Evolutionary conservation across 2,888 invertebrate genomes (phyloP).

Genomic region (Penaeus monodon): DNA sequence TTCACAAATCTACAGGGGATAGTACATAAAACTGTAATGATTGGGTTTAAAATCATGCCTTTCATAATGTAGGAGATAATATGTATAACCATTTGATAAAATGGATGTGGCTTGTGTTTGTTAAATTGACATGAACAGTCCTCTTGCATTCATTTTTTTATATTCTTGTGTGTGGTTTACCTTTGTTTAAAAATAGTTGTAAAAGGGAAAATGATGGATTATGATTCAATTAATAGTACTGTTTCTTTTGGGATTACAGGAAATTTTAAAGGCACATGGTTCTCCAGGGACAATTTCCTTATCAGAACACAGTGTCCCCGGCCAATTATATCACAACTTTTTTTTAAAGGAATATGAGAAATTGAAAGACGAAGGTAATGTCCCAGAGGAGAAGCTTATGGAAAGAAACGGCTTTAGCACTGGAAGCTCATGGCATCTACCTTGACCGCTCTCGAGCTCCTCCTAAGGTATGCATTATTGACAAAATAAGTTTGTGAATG

Average conservation of each 20-base stretch:
- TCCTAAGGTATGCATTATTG: slow-evolving; percentile 32
- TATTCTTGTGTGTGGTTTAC: no score
- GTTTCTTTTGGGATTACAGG: slow-evolving; percentile 34
- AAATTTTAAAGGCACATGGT: slow-evolving; percentile 58
- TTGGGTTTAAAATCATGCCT: no score
- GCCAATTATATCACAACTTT: slow-evolving; percentile 45
- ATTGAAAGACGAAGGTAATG: slow-evolving; percentile 27
- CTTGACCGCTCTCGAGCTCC: slow-evolving; percentile 44
- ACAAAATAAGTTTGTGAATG: background rate
- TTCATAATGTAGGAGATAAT: no score
- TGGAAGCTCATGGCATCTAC: slow-evolving; percentile 56
- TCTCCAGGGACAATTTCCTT: slow-evolving; percentile 43
- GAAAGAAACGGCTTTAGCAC: slow-evolving; percentile 49
- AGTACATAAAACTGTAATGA: no score
- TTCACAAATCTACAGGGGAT: no score
- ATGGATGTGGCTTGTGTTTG: no score
- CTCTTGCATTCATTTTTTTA: no score
- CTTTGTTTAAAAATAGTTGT: no score
- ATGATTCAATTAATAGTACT: no score
- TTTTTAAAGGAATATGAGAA: slow-evolving; percentile 50
- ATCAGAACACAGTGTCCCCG: slow-evolving; percentile 31
- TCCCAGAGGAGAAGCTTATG: slow-evolving; percentile 49
- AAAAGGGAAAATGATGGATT: no score
- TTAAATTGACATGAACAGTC: no score
- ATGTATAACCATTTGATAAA: no score